phyloP scores from a whole-genome alignment of 2,797 vertebrate species.

The Todus mexicanus region DNA sequence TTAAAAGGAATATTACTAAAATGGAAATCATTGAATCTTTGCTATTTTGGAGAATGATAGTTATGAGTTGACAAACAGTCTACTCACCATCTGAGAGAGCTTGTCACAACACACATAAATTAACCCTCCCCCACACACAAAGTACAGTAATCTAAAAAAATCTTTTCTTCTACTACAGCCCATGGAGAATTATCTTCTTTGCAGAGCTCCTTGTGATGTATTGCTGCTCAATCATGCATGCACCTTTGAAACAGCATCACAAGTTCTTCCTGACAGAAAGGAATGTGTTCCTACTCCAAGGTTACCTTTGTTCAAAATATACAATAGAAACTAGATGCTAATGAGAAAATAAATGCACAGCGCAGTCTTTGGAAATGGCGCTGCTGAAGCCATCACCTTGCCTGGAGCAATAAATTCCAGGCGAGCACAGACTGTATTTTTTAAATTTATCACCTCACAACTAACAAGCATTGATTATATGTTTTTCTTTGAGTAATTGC shows the following conservation, averaged over 20 bases:
- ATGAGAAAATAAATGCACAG: conserved; percentile 71
- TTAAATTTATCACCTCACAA: conserved; percentile 31
- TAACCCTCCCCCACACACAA: background rate
- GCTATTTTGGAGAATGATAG: conserved; percentile 39
- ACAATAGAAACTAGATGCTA: conserved; percentile 70
- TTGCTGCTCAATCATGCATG: conserved; percentile 69
- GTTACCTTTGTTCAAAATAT: conserved; percentile 68
- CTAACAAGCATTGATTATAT: conserved; percentile 49
- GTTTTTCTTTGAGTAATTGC: conserved; percentile 59
- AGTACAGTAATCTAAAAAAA: background rate
- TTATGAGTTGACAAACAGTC: conserved; percentile 53
- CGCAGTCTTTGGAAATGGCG: conserved; percentile 33
- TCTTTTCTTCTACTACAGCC: conserved; percentile 33
- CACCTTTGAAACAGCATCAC: conserved; percentile 65
- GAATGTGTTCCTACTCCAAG: conserved; percentile 60
- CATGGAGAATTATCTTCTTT: conserved; percentile 57
- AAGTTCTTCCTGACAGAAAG: conserved; percentile 68
- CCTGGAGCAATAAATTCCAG: conserved; percentile 61
- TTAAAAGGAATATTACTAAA: background rate
- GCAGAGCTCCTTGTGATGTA: conserved; percentile 54
- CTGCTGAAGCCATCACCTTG: conserved; percentile 51
- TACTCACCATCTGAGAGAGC: conserved; percentile 22
- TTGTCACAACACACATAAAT: conserved; percentile 62
- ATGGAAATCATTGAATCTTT: conserved; percentile 5
- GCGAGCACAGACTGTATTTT: conserved; percentile 22